Percentiles rank a stretch among this genome's conserved stretches.
Evolutionary conservation across 2,888 invertebrate species (phyloP).

Genomic region (Odontocolon sp.): DNA sequence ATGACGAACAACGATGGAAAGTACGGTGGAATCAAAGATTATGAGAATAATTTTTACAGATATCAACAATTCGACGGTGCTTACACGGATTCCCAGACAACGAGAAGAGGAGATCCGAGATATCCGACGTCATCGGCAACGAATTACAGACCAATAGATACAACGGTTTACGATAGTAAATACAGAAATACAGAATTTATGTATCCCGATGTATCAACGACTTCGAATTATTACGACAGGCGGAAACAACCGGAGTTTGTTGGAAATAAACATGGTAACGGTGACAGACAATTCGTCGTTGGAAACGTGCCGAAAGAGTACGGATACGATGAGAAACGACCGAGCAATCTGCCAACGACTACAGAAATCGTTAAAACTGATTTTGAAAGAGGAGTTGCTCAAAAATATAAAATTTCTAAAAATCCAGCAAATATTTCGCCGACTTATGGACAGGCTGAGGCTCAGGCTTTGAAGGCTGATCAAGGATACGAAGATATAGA

Average conservation of each 20-base stretch:
- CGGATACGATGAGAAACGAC: slow-evolving; percentile 33
- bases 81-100: slow-evolving; percentile 80
- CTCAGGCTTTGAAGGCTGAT: slow-evolving; percentile 57
- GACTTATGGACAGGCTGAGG: slow-evolving; percentile 57
- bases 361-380: slow-evolving; percentile 58
- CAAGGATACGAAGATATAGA: slow-evolving; percentile 73
- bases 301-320: slow-evolving; percentile 85
- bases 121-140: slow-evolving; percentile 65
- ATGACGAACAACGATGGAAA: slow-evolving; percentile 81
- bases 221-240: slow-evolving; percentile 73
- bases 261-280: slow-evolving; percentile 57
- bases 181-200: slow-evolving; percentile 75
- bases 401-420: slow-evolving; percentile 64
- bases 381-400: slow-evolving; percentile 61
- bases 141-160: slow-evolving; percentile 69
- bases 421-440: slow-evolving; percentile 46
- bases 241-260: slow-evolving; percentile 59
- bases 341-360: not conserved
- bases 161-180: slow-evolving; percentile 66
- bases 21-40: slow-evolving; percentile 64
- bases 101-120: slow-evolving; percentile 67
- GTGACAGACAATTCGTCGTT: slow-evolving; percentile 84
- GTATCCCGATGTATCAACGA: slow-evolving; percentile 71
- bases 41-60: slow-evolving; percentile 72
- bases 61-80: slow-evolving; percentile 71